Percentiles rank a stretch among this genome's conserved stretches.
phyloP scores from a whole-genome alignment of 2,797 vertebrate species.

The Champsocephalus esox region DNA sequence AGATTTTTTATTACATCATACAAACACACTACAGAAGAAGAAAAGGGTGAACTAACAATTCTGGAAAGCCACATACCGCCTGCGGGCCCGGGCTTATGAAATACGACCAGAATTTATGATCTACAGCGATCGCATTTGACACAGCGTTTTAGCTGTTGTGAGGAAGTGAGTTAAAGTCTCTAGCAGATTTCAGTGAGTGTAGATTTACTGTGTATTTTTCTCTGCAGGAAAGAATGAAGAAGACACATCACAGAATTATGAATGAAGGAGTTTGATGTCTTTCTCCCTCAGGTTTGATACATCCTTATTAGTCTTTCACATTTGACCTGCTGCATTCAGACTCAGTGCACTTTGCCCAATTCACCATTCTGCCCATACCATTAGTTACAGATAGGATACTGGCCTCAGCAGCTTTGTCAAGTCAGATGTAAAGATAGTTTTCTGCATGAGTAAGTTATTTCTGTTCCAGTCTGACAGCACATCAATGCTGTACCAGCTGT shows the following conservation, averaged over 20 bases:
- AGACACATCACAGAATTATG: constrained; percentile 38
- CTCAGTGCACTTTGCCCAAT: not conserved
- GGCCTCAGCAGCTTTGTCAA: constrained; percentile 23
- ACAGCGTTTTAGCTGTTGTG: constrained; percentile 19
- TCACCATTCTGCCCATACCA: constrained; percentile 7
- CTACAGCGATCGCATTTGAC: constrained; percentile 44
- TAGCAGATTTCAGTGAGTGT: constrained; percentile 29
- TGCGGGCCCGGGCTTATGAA: constrained; percentile 38
- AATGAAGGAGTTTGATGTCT: constrained; percentile 33
- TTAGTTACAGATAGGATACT: constrained; percentile 11
- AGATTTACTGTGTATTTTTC: constrained; percentile 51
- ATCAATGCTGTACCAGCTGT: constrained; percentile 43
- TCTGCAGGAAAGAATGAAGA: constrained; percentile 41
- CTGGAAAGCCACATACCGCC: constrained; percentile 34
- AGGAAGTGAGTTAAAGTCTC: constrained; percentile 56
- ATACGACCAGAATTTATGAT: constrained; percentile 57
- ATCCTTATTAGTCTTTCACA: constrained; percentile 33
- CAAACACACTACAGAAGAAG: constrained; percentile 14
- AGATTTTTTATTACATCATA: constrained; percentile 31
- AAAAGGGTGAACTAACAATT: constrained; percentile 23
- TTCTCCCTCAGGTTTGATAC: constrained; percentile 21
- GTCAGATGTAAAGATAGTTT: constrained; percentile 29
- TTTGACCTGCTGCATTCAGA: constrained; percentile 26
- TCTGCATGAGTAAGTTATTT: constrained; percentile 32
- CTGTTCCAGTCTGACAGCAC: constrained; percentile 30